These are phyloP conservation scores for Axis porcinus DNA, from an alignment of 2,113 vertebrate genomes.

Conservation along the genomic window DNA sequence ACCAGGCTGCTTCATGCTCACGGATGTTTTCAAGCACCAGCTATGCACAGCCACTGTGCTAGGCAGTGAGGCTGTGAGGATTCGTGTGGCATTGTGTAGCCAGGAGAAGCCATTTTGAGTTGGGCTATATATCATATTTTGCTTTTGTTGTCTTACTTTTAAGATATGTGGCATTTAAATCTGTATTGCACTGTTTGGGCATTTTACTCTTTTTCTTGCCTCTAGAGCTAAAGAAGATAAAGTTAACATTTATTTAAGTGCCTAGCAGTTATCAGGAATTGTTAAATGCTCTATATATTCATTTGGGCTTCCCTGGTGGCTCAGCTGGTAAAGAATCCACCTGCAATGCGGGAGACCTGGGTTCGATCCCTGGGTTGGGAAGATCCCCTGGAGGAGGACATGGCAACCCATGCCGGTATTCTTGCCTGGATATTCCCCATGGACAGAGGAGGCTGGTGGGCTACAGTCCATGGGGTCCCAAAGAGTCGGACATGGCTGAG, in stretches of 20 bases:
- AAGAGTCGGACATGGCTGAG: neutral
- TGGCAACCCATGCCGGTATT: neutral
- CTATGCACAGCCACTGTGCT: accelerated
- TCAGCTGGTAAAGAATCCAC: neutral
- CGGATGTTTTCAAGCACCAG: neutral
- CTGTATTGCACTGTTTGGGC: neutral
- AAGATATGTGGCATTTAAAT: neutral
- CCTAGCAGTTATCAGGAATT: neutral
- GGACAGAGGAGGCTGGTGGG: neutral
- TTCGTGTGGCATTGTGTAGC: too few relatives aligned
- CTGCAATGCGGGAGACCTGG: neutral
- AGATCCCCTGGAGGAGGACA: neutral
- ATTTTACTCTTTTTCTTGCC: conserved; percentile 1
- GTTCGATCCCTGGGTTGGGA: neutral
- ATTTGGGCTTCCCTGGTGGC: neutral
- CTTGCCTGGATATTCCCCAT: neutral
- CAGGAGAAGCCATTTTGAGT: neutral
- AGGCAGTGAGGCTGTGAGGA: neutral
- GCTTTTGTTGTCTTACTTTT: conserved; percentile 4
- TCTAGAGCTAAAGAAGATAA: neutral
- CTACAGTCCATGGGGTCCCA: neutral
- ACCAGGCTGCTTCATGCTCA: neutral
- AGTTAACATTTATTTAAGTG: neutral
- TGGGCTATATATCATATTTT: neutral
- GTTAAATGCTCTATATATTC: neutral